Conservation (phyloP, 1,140 invertebrate genomes). For the Bombus haemorrhoidalis region DNA sequence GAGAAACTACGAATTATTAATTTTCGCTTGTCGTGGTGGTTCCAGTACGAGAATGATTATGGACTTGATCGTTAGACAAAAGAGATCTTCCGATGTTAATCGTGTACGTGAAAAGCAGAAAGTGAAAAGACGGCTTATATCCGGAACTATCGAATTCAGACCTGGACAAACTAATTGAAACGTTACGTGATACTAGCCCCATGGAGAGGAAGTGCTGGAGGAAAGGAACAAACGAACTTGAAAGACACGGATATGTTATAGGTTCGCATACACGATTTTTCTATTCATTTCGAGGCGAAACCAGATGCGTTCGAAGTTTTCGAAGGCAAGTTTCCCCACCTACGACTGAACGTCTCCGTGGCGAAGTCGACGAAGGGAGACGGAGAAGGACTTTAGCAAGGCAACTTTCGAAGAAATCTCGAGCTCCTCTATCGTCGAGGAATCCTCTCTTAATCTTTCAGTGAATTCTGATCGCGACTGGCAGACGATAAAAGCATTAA, state of each 20-base stretch:
- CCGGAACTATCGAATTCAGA: neutral
- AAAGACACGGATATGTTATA: too few relatives aligned
- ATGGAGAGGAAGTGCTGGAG: neutral
- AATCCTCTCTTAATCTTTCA: neutral
- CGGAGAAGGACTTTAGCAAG: neutral
- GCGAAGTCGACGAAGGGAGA: neutral
- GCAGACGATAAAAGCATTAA: conserved; percentile 32
- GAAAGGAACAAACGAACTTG: neutral
- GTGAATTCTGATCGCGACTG: conserved; percentile 16
- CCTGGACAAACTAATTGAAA: neutral
- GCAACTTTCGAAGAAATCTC: conserved; percentile 10
- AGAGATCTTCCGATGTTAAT: neutral
- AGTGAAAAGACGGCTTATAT: neutral
- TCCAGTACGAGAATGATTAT: too few relatives aligned
- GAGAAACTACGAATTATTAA: too few relatives aligned
- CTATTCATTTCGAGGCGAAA: neutral
- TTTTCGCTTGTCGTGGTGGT: too few relatives aligned
- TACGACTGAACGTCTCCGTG: neutral
- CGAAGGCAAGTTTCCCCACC: neutral
- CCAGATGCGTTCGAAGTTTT: neutral
- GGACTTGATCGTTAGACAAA: too few relatives aligned
- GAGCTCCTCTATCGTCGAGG: neutral
- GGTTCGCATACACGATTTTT: neutral
- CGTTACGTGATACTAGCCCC: neutral
- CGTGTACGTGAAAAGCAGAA: neutral